Evolutionary conservation across 2,797 vertebrate species (phyloP).

Genomic region (Erithacus rubecula): DNA sequence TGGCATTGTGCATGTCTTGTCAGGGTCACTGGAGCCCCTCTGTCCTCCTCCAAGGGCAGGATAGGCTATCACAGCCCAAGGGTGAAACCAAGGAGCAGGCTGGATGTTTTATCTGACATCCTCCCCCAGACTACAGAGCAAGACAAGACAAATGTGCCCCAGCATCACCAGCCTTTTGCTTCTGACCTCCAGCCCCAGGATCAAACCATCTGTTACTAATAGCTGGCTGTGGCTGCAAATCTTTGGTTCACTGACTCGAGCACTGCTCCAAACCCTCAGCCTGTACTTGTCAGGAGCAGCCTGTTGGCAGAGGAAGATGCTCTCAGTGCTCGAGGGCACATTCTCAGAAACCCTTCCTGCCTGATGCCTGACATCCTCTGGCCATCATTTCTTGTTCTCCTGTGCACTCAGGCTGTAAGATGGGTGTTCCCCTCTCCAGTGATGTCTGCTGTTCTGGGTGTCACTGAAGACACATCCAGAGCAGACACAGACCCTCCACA

Average conservation of each 20-base stretch:
- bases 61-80: fast-evolving
- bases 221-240: not conserved
- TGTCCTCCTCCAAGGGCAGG: not conserved
- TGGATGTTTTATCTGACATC: not conserved
- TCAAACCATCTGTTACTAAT: not conserved
- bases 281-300: not conserved
- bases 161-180: not conserved
- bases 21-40: fast-evolving
- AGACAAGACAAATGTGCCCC: not conserved
- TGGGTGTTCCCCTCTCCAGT: not conserved
- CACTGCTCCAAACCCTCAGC: not conserved
- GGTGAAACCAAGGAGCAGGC: not conserved
- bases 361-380: not conserved
- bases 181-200: not conserved
- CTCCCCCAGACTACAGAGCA: not conserved
- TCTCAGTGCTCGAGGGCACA: not conserved
- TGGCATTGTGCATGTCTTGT: fast-evolving
- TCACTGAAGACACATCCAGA: not conserved
- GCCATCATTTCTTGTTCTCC: not conserved
- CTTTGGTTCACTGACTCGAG: not conserved
- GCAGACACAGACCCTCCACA: not conserved
- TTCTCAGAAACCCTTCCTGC: not conserved
- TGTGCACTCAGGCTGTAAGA: not conserved
- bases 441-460: not conserved
- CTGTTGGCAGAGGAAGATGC: not conserved